Percentiles rank a stretch among this genome's conserved stretches.
phyloP scores from a whole-genome alignment of 2,797 vertebrate species.

The Muraenolepis orangiensis region DNA sequence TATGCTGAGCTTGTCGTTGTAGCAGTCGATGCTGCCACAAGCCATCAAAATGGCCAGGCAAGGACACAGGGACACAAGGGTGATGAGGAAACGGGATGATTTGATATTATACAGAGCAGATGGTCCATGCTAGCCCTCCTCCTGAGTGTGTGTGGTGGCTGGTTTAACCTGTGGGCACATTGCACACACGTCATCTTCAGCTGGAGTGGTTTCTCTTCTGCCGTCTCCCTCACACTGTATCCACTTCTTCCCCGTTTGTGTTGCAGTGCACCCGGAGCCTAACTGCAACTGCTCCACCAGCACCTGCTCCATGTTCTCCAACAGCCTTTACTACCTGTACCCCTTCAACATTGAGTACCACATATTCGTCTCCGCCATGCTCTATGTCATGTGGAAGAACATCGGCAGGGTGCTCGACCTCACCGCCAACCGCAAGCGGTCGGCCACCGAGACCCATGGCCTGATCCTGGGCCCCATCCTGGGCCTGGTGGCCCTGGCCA shows the following conservation, averaged over 20 bases:
- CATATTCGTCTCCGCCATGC: conserved; percentile 92
- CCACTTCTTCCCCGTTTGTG: neutral
- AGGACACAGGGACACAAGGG: too few species aligned
- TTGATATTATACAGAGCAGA: too few species aligned
- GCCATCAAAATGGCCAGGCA: too few species aligned
- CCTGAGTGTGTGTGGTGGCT: too few species aligned
- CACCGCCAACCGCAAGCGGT: conserved; percentile 70
- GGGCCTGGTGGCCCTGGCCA: conserved; percentile 81
- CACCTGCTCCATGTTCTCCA: conserved; percentile 84
- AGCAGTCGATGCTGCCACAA: too few species aligned
- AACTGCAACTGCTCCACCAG: conserved; percentile 86
- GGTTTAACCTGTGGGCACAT: too few species aligned
- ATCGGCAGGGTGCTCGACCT: conserved; percentile 84
- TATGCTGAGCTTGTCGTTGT: too few species aligned
- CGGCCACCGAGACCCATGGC: conserved; percentile 68
- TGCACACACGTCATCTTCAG: too few species aligned
- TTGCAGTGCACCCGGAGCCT: conserved; percentile 76
- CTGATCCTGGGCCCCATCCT: conserved; percentile 78
- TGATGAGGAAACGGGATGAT: too few species aligned
- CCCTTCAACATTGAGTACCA: conserved; percentile 98
- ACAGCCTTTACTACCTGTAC: conserved; percentile 89
- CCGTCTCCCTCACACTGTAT: too few species aligned
- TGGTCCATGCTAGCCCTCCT: too few species aligned
- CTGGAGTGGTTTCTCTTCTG: neutral
- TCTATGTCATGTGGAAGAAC: conserved; percentile 97